Conservation (phyloP, 2,888 invertebrate species). For the Ecdyonurus torrentis region DNA sequence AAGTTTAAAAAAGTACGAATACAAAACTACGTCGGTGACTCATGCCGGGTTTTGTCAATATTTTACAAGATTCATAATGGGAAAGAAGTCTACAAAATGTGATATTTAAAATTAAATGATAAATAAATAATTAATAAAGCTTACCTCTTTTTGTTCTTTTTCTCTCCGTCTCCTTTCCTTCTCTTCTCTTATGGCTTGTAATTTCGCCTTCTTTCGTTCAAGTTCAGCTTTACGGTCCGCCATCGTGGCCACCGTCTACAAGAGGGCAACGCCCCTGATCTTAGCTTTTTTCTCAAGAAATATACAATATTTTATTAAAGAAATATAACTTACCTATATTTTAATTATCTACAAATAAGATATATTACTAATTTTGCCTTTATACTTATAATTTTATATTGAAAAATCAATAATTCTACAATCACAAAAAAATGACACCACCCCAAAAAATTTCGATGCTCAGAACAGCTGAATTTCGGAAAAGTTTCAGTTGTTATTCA, state of each 20-base stretch:
- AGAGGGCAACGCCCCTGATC: constrained; percentile 3
- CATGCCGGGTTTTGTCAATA: too few relatives aligned
- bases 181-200: constrained; percentile 76
- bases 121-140: constrained; percentile 20
- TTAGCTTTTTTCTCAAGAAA: neutral
- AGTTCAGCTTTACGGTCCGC: constrained; percentile 83
- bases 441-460: neutral
- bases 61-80: too few relatives aligned
- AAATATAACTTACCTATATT: neutral
- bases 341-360: neutral
- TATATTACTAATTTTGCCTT: neutral
- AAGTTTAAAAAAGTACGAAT: too few relatives aligned
- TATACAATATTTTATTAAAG: neutral
- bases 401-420: neutral
- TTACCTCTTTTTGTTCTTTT: constrained; percentile 76
- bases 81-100: too few relatives aligned
- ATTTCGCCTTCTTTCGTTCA: constrained; percentile 80
- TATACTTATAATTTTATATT: neutral
- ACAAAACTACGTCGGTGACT: too few relatives aligned
- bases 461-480: neutral
- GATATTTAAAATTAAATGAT: too few relatives aligned
- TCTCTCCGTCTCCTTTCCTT: constrained; percentile 71
- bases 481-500: neutral
- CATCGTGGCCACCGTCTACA: constrained; percentile 30
- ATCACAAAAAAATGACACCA: neutral